Base-by-base conservation (phyloP, 2,888 invertebrate species). In the Gisinianus flammeolus region DNA sequence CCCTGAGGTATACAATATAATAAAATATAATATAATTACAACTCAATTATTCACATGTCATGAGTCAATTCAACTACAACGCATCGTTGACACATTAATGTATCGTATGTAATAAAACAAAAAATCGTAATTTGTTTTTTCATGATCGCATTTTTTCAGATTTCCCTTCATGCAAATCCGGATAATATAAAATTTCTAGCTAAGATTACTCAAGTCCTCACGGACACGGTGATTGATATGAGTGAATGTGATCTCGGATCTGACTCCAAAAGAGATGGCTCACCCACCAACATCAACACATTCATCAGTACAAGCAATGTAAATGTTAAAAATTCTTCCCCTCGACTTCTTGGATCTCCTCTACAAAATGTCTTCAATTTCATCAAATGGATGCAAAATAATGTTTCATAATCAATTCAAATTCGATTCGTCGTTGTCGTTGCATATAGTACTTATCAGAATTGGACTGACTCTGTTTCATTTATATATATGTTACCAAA, bases 131-230 rank as follows among this genome's bases (percentile, higher is more conserved):
- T n/a, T n/a, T n/a, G n/a, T n/a, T n/a, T n/a, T n/a, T n/a, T n/a
- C n/a, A n/a, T n/a, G n/a, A 6, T 19, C 19, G 22, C 30, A 28
- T 1, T n/a, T 62, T 79, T 71, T 1, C 70, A 83, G 82, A 78
- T 81, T 12, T 81, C 81, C 6, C 30, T 83, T 8, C 78, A 81
- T 33, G 66, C 79, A 19, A 82, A 82, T 77, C 81, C 83, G 12
- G 80, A 76, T 35, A 83, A 83, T 62, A 64, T 84, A 12, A 81
- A 81, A 67, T 84, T 84, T 67, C 75, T 84, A 2, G 66, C 81
- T 16, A 84, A 84, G 76, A 82, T 79, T 3, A 84, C 83, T 2
- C 83, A 84, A 82, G 82, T 82, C 16, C 74, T 84, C 16, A 78
- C 81, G 12, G 82, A 83, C 35, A 84, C 83, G 0, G 68, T 83